Evolutionary conservation across 2,113 vertebrate species (phyloP).

Genomic region (Atractosteus spatula): DNA sequence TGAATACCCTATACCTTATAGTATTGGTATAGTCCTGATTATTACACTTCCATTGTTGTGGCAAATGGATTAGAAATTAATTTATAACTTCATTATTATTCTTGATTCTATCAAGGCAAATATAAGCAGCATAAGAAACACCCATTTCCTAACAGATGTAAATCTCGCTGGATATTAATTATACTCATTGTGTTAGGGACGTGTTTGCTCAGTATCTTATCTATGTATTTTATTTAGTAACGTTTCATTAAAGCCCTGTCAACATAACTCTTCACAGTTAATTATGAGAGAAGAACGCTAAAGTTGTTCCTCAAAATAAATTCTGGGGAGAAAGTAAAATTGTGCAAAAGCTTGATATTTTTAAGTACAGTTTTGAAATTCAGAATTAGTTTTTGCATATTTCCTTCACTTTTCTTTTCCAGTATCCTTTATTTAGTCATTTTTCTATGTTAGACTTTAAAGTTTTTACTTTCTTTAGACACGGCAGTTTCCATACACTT

Average conservation of each 20-base stretch:
- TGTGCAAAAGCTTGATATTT: too few species aligned
- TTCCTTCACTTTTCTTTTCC: too few species aligned
- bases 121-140: constrained; percentile 17
- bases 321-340: too few species aligned
- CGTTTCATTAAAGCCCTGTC: constrained; percentile 41
- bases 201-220: constrained; percentile 35
- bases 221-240: constrained; percentile 39
- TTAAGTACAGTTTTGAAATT: too few species aligned
- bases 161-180: constrained; percentile 33
- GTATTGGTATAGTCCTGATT: neutral
- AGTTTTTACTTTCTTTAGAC: too few species aligned
- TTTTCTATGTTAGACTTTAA: too few species aligned
- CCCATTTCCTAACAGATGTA: constrained; percentile 31
- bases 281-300: too few species aligned
- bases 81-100: constrained; percentile 41
- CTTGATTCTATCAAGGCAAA: neutral
- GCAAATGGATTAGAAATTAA: constrained; percentile 25
- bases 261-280: constrained; percentile 18
- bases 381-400: too few species aligned
- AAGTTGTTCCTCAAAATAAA: too few species aligned
- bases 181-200: constrained; percentile 32
- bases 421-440: too few species aligned
- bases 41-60: neutral
- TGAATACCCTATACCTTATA: too few species aligned
- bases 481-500: too few species aligned